Base-by-base conservation (phyloP, 1,140 invertebrate genomes). In the Conopomorpha cramerella region DNA sequence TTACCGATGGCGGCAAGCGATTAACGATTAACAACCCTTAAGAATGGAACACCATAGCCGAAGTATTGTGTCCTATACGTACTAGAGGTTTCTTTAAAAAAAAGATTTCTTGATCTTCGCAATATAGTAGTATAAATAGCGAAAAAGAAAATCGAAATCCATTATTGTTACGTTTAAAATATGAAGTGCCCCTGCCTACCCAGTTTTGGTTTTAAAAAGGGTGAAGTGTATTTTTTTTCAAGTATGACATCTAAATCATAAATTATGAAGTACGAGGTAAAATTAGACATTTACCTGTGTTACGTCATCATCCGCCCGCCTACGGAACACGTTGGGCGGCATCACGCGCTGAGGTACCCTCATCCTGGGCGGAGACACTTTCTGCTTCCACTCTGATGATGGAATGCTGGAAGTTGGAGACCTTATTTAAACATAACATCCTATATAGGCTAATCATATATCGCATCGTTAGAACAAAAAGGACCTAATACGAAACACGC, bases 231-330 rank as follows among this genome's bases (percentile, higher is more conserved):
- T 23, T 6, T 23, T 6, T 18, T 27, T 6, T 4, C 4, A 23
- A n/a, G n/a, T n/a, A n/a, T n/a, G n/a, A n/a, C n/a, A n/a, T n/a
- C n/a, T n/a, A n/a, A n/a, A n/a, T n/a, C n/a, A n/a, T n/a, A n/a
- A n/a, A n/a, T n/a, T n/a, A n/a, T n/a, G n/a, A n/a, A n/a, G n/a
- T n/a, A n/a, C n/a, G n/a, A n/a, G n/a, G n/a, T n/a, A n/a, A n/a
- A n/a, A n/a, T 19, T 36, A 14, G 8, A 16, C 8, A 27, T 25
- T 46, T 38, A 79, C 77, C 52, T 77, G 68, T 16, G 57, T 55
- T 14, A 43, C 46, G 28, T 77, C 70, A 44, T 78, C 65, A 35
- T 79, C 77, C 7, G 66, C 74, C 43, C 77, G 51, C 38, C 77
- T 38, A 3, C 74, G 43, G 29, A 78, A 73, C 1, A 78, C 60